Percentiles rank a stretch among this genome's conserved stretches.
phyloP scores from a whole-genome alignment of 2,888 invertebrate species.

The Caenorhabditis sp. region DNA sequence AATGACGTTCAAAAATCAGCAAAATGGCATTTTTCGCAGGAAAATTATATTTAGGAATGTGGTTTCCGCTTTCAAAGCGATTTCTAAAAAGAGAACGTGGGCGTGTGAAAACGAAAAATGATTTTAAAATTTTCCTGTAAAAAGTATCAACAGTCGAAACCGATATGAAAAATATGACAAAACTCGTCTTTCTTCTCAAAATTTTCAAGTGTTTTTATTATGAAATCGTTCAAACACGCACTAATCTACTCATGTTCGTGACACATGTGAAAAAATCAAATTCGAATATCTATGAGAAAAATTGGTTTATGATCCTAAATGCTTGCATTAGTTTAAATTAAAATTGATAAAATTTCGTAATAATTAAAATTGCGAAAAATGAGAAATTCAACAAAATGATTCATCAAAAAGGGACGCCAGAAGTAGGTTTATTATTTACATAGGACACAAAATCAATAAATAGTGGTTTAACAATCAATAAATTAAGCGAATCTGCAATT shows the following conservation, averaged over 20 bases:
- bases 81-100: too few relatives aligned
- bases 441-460: not conserved
- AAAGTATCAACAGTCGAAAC: too few relatives aligned
- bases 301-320: too few relatives aligned
- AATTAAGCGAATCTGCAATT: not conserved
- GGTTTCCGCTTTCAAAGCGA: too few relatives aligned
- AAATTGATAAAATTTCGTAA: not conserved
- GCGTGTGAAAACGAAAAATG: too few relatives aligned
- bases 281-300: too few relatives aligned
- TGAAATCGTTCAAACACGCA: not conserved
- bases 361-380: conserved; percentile 4
- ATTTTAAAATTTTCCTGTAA: too few relatives aligned
- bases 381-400: not conserved
- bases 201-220: not conserved
- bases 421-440: not conserved
- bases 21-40: not conserved
- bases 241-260: not conserved
- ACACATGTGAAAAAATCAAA: not conserved
- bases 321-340: not conserved
- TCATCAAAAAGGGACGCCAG: too few relatives aligned
- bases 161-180: too few relatives aligned
- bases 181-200: too few relatives aligned
- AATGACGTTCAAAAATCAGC: not conserved
- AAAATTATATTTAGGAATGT: too few relatives aligned
- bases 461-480: conserved; percentile 6